phyloP scores from a whole-genome alignment of 2,888 invertebrate genomes.

The Blera fallax region DNA sequence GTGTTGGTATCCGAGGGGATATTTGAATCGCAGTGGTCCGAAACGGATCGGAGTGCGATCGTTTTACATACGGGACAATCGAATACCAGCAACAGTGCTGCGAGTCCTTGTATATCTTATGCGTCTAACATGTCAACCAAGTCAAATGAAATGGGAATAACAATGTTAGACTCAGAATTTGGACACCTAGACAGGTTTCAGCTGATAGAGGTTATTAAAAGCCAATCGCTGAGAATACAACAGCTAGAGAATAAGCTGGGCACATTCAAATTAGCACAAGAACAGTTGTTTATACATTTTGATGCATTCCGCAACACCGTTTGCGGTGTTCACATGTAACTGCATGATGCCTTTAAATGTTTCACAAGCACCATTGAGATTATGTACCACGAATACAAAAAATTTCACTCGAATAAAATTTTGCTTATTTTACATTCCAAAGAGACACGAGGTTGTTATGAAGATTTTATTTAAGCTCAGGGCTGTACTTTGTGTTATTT shows the following conservation, averaged over 20 bases:
- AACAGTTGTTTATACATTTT: conserved; percentile 16
- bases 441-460: background rate
- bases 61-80: background rate
- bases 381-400: background rate
- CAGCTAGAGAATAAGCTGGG: conserved; percentile 66
- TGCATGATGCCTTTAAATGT: background rate
- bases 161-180: conserved; percentile 68
- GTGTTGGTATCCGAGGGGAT: conserved; percentile 74
- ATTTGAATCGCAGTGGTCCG: conserved; percentile 74
- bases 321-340: conserved; percentile 19
- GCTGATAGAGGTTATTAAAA: conserved; percentile 71
- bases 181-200: conserved; percentile 63
- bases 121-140: background rate
- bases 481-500: too few species aligned
- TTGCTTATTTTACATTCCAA: conserved; percentile 20
- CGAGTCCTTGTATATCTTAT: conserved; percentile 16
- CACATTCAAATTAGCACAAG: conserved; percentile 36
- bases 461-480: background rate
- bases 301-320: conserved; percentile 45
- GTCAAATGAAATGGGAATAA: conserved; percentile 27
- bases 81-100: conserved; percentile 6
- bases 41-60: conserved; percentile 51
- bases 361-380: background rate
- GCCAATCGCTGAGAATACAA: conserved; percentile 71
- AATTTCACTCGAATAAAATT: background rate